These are phyloP conservation scores for Galagoides demidoff DNA, from an alignment of 2,797 vertebrate species.

Conservation along the genomic window DNA sequence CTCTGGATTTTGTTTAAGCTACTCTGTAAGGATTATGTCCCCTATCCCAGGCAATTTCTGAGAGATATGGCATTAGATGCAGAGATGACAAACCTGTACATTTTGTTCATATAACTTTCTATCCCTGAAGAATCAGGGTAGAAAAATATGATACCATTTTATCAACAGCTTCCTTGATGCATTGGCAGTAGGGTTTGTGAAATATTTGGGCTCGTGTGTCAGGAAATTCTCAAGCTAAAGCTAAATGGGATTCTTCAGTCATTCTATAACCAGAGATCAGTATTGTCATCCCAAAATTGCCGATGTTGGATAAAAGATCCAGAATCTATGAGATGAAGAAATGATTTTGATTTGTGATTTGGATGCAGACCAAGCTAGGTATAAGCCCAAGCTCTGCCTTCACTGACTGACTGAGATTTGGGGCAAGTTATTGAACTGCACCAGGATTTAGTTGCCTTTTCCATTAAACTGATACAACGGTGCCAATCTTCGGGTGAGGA, in stretches of 20 bases:
- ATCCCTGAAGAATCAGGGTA: conserved; percentile 42
- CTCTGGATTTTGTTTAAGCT: neutral
- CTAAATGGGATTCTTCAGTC: conserved; percentile 21
- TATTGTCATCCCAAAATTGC: conserved; percentile 22
- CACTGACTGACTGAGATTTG: neutral
- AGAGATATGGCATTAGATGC: neutral
- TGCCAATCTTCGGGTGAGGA: neutral
- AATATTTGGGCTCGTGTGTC: conserved; percentile 47
- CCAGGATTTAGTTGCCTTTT: neutral
- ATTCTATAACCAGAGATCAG: conserved; percentile 36
- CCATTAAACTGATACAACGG: neutral
- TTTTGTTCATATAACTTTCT: conserved; percentile 27
- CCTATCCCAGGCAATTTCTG: conserved; percentile 1
- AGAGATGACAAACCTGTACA: conserved; percentile 12
- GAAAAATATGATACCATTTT: conserved; percentile 56
- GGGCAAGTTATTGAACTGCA: neutral
- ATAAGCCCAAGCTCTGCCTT: neutral
- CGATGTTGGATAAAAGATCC: neutral
- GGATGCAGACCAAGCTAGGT: neutral
- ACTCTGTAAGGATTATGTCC: neutral
- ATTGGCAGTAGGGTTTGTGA: conserved; percentile 38
- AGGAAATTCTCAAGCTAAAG: conserved; percentile 56
- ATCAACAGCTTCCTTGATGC: conserved; percentile 39
- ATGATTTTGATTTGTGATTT: neutral
- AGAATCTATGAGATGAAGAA: neutral